Percentiles rank a stretch among this genome's conserved stretches.
phyloP scores from a whole-genome alignment of 92 coral and sea anemone species.

The Epizoanthus fatuus region DNA sequence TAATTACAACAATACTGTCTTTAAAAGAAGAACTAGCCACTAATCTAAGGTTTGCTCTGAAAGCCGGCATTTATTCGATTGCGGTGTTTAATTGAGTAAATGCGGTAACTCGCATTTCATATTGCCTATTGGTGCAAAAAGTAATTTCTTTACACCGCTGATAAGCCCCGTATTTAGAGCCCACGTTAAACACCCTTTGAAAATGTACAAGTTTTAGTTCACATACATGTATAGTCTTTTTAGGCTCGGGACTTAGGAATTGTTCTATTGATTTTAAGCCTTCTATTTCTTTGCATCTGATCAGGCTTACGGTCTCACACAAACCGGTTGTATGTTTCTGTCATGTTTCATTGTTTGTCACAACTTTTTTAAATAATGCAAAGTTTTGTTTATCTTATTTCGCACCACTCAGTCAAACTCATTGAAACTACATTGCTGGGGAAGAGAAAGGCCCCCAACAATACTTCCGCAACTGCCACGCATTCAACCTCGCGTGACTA shows the following conservation, averaged over 20 bases:
- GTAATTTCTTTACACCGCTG: background rate
- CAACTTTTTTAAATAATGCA: background rate
- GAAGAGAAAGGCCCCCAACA: slow-evolving; percentile 44
- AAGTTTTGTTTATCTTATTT: slow-evolving; percentile 21
- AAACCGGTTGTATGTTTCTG: background rate
- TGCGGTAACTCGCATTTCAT: background rate
- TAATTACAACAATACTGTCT: background rate
- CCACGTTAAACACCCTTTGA: background rate
- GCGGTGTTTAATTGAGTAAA: slow-evolving; percentile 1
- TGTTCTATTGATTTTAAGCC: background rate
- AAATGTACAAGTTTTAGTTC: background rate
- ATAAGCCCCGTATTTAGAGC: background rate
- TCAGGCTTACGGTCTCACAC: background rate
- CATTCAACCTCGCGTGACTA: too few species aligned
- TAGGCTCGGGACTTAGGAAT: background rate
- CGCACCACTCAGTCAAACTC: slow-evolving; percentile 56
- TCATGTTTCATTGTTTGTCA: background rate
- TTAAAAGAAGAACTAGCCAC: background rate
- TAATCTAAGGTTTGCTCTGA: background rate
- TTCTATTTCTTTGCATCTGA: background rate
- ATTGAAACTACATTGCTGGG: slow-evolving; percentile 64
- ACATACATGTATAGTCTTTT: background rate
- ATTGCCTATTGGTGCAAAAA: background rate
- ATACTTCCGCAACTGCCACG: slow-evolving; percentile 14
- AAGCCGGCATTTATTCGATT: slow-evolving; percentile 1